Conservation (phyloP, 2,113 vertebrate species). For the Mesitornis unicolor region DNA sequence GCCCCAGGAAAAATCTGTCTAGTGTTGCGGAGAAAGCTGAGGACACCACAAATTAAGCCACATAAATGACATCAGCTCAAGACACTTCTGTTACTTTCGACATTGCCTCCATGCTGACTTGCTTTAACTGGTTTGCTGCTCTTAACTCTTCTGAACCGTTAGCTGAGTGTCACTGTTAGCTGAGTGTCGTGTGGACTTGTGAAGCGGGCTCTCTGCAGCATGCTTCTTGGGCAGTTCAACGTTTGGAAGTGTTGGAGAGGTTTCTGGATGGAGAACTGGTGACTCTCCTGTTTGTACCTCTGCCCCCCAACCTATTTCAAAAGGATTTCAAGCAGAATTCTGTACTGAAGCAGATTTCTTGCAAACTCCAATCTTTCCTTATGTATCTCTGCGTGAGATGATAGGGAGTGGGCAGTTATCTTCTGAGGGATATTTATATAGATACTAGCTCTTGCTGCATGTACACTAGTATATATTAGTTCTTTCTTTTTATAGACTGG, state of each 20-base stretch:
- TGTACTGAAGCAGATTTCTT: not conserved
- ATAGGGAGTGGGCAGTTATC: constrained; percentile 35
- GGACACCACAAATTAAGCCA: not conserved
- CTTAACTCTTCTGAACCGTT: not conserved
- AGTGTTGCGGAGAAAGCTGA: not conserved
- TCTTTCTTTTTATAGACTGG: constrained; percentile 32
- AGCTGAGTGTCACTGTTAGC: too few relatives aligned
- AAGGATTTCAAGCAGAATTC: not conserved
- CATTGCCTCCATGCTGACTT: not conserved
- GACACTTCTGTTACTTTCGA: not conserved
- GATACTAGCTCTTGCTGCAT: not conserved
- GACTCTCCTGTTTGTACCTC: not conserved
- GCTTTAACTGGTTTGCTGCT: not conserved
- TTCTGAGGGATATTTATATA: constrained; percentile 29
- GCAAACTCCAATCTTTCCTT: not conserved
- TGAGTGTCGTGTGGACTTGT: not conserved
- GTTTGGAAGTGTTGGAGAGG: not conserved
- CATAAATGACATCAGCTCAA: not conserved
- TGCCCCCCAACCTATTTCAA: not conserved
- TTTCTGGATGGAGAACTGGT: not conserved
- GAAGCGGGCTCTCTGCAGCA: not conserved
- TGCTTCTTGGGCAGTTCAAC: not conserved
- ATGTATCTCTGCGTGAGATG: not conserved
- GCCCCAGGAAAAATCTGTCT: not conserved
- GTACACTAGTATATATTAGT: not conserved